A percentile compares a stretch with the other conserved stretches of the same genome.
Evolutionary conservation across 2,888 invertebrate genomes (phyloP).

Genomic region (Craniophora ligustri): DNA sequence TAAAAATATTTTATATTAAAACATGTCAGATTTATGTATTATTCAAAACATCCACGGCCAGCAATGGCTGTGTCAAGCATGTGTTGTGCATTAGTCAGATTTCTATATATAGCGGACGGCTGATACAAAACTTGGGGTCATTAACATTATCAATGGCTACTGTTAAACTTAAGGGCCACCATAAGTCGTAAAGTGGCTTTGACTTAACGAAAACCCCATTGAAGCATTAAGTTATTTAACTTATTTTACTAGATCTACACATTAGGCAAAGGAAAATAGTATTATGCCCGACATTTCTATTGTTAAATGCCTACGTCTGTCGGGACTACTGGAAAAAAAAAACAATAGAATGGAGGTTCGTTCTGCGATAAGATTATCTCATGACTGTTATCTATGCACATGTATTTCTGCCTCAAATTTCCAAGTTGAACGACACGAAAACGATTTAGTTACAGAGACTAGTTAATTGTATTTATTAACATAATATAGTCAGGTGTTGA

Average conservation of each 20-base stretch:
- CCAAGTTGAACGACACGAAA: conserved; percentile 75
- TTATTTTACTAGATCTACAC: no score
- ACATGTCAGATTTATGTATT: conserved; percentile 49
- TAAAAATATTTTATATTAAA: not conserved
- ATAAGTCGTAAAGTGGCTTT: conserved; percentile 37
- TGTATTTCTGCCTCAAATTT: conserved; percentile 37
- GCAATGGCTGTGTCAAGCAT: conserved; percentile 74
- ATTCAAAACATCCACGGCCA: conserved; percentile 59
- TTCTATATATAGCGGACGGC: conserved; percentile 75
- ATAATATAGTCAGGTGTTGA: conserved; percentile 77
- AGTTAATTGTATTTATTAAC: conserved; percentile 85
- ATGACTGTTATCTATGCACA: conserved; percentile 4
- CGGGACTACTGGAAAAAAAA: no score
- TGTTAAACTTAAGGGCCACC: conserved; percentile 54
- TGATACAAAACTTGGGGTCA: conserved; percentile 75
- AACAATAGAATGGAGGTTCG: no score
- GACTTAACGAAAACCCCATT: conserved; percentile 2
- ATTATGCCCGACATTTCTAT: no score
- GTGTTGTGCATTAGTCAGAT: conserved; percentile 76
- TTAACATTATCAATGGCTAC: conserved; percentile 67
- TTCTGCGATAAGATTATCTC: not conserved
- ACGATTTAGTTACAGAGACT: conserved; percentile 67
- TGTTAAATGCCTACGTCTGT: no score
- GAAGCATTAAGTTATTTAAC: no score
- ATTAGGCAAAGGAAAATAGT: no score